Conservation (phyloP, 2,113 vertebrate genomes). For the Notechis scutatus region DNA sequence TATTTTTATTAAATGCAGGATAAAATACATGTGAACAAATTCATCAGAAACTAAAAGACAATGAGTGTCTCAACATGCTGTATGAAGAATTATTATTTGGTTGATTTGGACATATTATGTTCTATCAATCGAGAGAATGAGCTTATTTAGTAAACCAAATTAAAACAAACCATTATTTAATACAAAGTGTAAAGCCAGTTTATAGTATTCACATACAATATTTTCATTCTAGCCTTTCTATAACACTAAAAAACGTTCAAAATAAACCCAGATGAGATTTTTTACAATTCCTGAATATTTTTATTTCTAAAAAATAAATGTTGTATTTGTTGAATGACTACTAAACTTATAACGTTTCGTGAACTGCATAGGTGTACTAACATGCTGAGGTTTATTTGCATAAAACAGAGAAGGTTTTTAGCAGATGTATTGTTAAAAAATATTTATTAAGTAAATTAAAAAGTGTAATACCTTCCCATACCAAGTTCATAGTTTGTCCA, state of each 20-base stretch:
- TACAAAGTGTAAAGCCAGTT: neutral
- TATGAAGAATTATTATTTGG: neutral
- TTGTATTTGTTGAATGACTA: neutral
- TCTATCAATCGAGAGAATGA: neutral
- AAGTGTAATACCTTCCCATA: neutral
- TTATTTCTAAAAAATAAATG: neutral
- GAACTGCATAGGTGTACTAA: neutral
- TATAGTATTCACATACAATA: slow-evolving; percentile 12
- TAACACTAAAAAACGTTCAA: neutral
- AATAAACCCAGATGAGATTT: neutral
- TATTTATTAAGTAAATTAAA: neutral
- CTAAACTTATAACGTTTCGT: neutral
- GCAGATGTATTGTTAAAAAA: slow-evolving; percentile 5
- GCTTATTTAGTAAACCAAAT: neutral
- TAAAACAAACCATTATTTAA: neutral
- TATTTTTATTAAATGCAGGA: neutral
- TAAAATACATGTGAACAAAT: neutral
- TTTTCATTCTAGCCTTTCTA: neutral
- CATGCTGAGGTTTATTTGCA: neutral
- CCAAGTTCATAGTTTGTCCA: slow-evolving; percentile 2
- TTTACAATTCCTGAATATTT: neutral
- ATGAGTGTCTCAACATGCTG: neutral
- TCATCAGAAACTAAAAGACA: neutral
- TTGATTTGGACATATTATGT: neutral
- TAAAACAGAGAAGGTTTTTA: neutral